Conservation (phyloP, 2,797 vertebrate genomes). For the Gymnodraco acuticeps region DNA sequence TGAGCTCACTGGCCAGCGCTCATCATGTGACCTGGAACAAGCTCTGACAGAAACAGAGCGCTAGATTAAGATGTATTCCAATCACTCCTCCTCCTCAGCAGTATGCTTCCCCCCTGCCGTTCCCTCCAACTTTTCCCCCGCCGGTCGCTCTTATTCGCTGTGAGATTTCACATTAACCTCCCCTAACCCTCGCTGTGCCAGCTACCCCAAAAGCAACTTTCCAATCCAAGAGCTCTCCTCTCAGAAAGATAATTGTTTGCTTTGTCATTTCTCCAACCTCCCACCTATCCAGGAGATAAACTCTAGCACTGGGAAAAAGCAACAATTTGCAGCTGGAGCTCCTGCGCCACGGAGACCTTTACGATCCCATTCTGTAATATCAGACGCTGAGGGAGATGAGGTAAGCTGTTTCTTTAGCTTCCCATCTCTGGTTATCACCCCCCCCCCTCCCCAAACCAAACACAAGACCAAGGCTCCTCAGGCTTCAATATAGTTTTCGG, state of each 20-base stretch:
- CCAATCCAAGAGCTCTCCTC: constrained; percentile 59
- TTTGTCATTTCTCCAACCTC: constrained; percentile 69
- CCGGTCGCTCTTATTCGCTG: constrained; percentile 67
- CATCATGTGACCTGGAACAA: constrained; percentile 85
- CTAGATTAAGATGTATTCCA: constrained; percentile 83
- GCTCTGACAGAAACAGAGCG: constrained; percentile 84
- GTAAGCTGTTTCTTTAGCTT: constrained; percentile 58
- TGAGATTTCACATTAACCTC: constrained; percentile 82
- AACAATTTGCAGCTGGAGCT: constrained; percentile 72
- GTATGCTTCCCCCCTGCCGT: constrained; percentile 28
- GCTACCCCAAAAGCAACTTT: constrained; percentile 71
- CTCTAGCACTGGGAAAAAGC: constrained; percentile 66
- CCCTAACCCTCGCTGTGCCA: constrained; percentile 56
- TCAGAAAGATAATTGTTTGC: constrained; percentile 76
- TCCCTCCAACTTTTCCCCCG: constrained; percentile 47
- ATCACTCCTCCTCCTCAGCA: constrained; percentile 60
- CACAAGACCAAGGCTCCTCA: constrained; percentile 17
- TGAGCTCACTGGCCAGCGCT: constrained; percentile 76
- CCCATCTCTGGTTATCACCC: constrained; percentile 63
- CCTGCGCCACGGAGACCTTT: constrained; percentile 64
- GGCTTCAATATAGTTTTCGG: constrained; percentile 48
- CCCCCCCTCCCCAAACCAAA: constrained; percentile 41
- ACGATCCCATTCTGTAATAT: constrained; percentile 74
- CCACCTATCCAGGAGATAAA: constrained; percentile 68
- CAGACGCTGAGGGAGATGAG: constrained; percentile 73